Evolutionary conservation across 1,140 invertebrate species (phyloP), one percentile per base, ranked within the genome.

Genomic region (Coboldia fuscipes): DNA sequence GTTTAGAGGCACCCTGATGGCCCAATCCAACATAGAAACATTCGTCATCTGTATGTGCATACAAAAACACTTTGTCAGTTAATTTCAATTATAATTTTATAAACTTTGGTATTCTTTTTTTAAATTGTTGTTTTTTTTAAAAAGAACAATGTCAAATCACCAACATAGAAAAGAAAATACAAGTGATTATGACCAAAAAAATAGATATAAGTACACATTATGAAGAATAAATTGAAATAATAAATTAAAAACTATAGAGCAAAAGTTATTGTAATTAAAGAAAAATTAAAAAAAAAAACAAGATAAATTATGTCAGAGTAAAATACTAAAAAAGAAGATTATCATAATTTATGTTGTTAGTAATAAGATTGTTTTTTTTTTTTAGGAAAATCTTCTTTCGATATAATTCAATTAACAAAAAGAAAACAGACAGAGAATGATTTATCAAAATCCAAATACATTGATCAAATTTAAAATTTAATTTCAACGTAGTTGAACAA

Each of bases 11-110:
- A 42, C 50, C 50, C 37, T 46, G 47, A 28, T 55, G 50, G 62
- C 76, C 78, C 70, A 85, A 72, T 66, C 79, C 80, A 68, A 85
- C 78, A 77, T 81, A 81, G 77, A 85, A 83, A 78, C 80, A 85
- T 75, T 79, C 77, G 74, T 83, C 78, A 76, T 80, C 79, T 85
- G 77, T 68, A 66, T 48, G 39, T 46, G 42, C 44, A 51, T 50
- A 55, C 51, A 54, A 54, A 55, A 55, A 68, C 66, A 64, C 62
- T 65, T 66, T 63, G 62, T 65, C 61, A 65, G 61, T 60, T 58
- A 51, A 48, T 40, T 48, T 44, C 7, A 30, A 18, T 34, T 37
- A 33, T 36, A 35, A 37, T 17, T 33, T 26, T n/a, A n/a, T n/a
- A n/a, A n/a, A n/a, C n/a, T n/a, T 42, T 42, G 29, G 8, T 6